Percentiles rank a stretch among this genome's conserved stretches.
Evolutionary conservation across 1,140 invertebrate genomes (phyloP).

Genomic region (Periplaneta americana): DNA sequence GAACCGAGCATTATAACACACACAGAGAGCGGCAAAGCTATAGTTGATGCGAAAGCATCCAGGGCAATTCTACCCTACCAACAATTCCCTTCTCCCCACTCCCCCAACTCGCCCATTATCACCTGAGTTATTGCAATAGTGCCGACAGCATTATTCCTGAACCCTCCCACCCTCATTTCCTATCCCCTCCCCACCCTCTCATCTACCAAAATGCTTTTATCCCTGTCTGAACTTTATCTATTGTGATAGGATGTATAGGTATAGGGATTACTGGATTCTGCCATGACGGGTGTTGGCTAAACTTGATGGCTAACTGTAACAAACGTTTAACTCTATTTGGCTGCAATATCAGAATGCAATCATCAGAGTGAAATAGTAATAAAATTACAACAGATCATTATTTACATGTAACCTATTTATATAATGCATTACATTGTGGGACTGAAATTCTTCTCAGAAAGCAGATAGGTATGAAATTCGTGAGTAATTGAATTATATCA

Average conservation of each 20-base stretch:
- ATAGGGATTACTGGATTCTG: background rate
- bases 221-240: constrained; percentile 1
- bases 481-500: too few relatives aligned
- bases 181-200: background rate
- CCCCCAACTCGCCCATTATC: constrained; percentile 3
- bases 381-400: too few relatives aligned
- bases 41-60: background rate
- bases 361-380: background rate
- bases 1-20: background rate
- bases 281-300: background rate
- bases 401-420: too few relatives aligned
- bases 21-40: background rate
- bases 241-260: background rate
- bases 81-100: background rate
- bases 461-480: too few relatives aligned
- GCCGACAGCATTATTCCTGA: background rate
- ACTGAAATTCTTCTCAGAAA: too few relatives aligned
- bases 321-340: background rate
- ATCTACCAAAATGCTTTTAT: background rate
- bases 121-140: constrained; percentile 7
- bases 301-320: background rate
- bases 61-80: background rate
- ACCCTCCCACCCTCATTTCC: background rate
- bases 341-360: background rate
- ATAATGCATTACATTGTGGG: too few relatives aligned